Conservation (phyloP, 37 sponge, comb jelly and placozoan genomes). For the Sycon ciliatum region DNA sequence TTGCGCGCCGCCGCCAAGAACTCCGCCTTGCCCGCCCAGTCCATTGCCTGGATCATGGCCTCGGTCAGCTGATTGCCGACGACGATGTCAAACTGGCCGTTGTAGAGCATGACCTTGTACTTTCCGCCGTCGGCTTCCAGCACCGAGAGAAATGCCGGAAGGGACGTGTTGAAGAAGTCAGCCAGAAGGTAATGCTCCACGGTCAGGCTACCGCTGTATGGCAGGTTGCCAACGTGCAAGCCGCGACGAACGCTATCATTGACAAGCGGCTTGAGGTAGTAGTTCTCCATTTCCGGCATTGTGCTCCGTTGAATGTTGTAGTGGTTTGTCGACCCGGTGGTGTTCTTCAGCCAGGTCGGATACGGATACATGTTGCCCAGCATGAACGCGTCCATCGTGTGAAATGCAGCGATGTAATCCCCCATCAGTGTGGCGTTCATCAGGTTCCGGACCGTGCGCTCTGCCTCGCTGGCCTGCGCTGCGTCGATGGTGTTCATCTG, state of each 20-base stretch:
- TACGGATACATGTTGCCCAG: conserved; percentile 71
- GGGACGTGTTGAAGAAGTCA: too few relatives aligned
- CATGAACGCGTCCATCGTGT: conserved; percentile 65
- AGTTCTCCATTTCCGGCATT: too few relatives aligned
- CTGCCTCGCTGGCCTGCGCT: conserved; percentile 36
- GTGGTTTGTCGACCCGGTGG: conserved; percentile 69
- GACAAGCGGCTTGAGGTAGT: conserved; percentile 45
- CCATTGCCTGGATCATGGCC: conserved; percentile 34
- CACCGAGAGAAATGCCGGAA: too few relatives aligned
- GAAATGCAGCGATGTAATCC: conserved; percentile 53
- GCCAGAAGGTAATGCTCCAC: conserved; percentile 31
- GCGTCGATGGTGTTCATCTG: conserved; percentile 52
- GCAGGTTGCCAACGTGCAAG: conserved; percentile 75
- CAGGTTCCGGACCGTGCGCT: conserved; percentile 22
- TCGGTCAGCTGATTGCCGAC: conserved; percentile 69
- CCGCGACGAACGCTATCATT: conserved; percentile 27
- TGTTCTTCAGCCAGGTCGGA: conserved; percentile 64
- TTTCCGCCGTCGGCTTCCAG: too few relatives aligned
- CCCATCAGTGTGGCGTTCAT: conserved; percentile 27
- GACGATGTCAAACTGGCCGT: conserved; percentile 79
- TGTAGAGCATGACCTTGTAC: too few relatives aligned
- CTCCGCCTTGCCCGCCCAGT: conserved; percentile 56
- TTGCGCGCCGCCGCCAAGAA: conserved; percentile 40
- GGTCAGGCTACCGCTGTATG: conserved; percentile 45
- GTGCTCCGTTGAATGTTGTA: too few relatives aligned